Evolutionary conservation across 2,113 vertebrate genomes (phyloP).

Genomic region (Tenebrosternarchus preto): DNA sequence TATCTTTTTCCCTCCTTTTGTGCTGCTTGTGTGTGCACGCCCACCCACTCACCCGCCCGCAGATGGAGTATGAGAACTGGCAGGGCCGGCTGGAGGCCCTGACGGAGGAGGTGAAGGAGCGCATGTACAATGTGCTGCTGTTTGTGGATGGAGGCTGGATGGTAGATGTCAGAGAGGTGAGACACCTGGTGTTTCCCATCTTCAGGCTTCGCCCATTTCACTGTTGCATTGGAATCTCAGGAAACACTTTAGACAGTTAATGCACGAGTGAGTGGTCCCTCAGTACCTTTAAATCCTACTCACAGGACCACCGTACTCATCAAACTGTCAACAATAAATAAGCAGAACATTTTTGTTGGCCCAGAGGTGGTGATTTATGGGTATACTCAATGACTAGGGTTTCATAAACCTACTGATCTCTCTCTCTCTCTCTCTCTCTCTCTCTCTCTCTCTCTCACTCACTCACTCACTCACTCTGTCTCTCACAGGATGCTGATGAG

Average conservation of each 20-base stretch:
- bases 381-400: no score
- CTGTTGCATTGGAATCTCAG: not conserved
- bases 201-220: no score
- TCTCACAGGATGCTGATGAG: slow-evolving; percentile 82
- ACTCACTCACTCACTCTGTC: not conserved
- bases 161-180: slow-evolving; percentile 93
- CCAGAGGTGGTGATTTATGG: no score
- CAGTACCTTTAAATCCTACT: no score
- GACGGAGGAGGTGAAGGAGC: slow-evolving; percentile 92
- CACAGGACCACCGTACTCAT: no score
- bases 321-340: no score
- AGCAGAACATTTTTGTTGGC: no score
- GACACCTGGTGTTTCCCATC: not conserved
- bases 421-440: not conserved
- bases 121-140: slow-evolving; percentile 96
- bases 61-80: slow-evolving; percentile 87
- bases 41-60: slow-evolving; percentile 1
- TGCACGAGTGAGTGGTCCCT: no score
- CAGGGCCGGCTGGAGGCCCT: slow-evolving; percentile 84
- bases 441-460: slow-evolving; percentile 1
- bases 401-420: no score
- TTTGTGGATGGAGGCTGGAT: slow-evolving; percentile 99
- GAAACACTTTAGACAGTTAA: no score
- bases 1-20: no score
- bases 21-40: slow-evolving; percentile 24